phyloP scores from a whole-genome alignment of 2,888 invertebrate species.

The Caenorhabditis becei region DNA sequence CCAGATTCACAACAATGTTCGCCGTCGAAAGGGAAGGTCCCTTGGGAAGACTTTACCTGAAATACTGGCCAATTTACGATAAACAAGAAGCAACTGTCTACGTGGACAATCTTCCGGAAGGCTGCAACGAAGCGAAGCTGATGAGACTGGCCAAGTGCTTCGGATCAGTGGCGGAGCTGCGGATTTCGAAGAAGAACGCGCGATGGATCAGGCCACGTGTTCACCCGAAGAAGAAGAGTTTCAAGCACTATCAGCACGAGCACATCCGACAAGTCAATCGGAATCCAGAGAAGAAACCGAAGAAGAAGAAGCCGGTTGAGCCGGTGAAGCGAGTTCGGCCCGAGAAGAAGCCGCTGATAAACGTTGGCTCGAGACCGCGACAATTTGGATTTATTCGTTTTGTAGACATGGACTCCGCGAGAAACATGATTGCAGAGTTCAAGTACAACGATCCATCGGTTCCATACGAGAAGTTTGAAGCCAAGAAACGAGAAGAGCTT shows the following conservation, averaged over 20 bases:
- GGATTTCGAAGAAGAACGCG: neutral
- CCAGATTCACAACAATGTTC: constrained; percentile 34
- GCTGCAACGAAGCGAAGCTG: constrained; percentile 41
- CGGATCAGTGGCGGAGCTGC: constrained; percentile 41
- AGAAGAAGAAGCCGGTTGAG: neutral
- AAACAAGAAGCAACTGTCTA: constrained; percentile 47
- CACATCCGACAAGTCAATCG: too few relatives aligned
- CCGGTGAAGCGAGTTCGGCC: neutral
- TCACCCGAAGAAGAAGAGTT: constrained; percentile 16
- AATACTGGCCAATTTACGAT: constrained; percentile 50
- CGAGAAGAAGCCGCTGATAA: constrained; percentile 27
- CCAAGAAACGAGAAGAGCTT: neutral
- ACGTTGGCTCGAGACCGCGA: constrained; percentile 48
- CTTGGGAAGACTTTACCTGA: constrained; percentile 21
- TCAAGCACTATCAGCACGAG: too few relatives aligned
- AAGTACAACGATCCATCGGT: constrained; percentile 48
- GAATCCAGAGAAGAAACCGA: neutral
- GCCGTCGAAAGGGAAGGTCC: constrained; percentile 54
- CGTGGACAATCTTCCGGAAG: constrained; percentile 58
- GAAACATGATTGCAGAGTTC: constrained; percentile 31
- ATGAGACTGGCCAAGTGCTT: constrained; percentile 35
- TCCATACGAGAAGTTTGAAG: constrained; percentile 10
- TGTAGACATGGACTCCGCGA: constrained; percentile 39
- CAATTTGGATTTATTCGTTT: constrained; percentile 55
- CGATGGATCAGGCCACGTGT: constrained; percentile 23